These are phyloP conservation scores for Coptodon bakossiorum DNA, from an alignment of 2,113 vertebrate species.

Conservation along the genomic window DNA sequence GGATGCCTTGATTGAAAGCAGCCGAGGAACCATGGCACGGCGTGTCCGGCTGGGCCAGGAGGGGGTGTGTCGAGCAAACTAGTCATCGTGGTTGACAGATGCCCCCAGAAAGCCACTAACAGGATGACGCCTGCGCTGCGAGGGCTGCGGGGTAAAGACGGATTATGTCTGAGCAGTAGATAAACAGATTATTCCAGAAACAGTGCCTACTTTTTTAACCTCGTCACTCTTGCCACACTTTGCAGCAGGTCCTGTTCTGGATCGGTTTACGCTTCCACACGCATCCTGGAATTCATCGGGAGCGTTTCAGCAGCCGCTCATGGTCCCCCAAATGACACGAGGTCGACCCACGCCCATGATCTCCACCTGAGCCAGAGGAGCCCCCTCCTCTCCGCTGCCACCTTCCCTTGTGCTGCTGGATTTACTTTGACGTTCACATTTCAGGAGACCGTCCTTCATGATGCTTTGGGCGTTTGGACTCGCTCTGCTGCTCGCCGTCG, in stretches of 20 bases:
- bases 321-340: neutral
- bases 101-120: constrained; percentile 83
- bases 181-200: constrained; percentile 91
- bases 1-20: neutral
- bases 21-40: neutral
- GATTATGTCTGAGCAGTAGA: constrained; percentile 90
- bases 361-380: constrained; percentile 35
- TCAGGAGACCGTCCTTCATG: constrained; percentile 27
- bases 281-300: neutral
- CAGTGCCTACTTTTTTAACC: constrained; percentile 73
- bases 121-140: constrained; percentile 78
- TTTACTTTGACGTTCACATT: neutral
- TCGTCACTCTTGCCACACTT: constrained; percentile 70
- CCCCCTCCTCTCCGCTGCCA: neutral
- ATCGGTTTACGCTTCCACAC: neutral
- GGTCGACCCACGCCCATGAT: neutral
- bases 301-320: neutral
- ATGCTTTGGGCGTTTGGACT: constrained; percentile 77
- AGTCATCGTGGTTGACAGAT: constrained; percentile 70
- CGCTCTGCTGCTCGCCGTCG: constrained; percentile 68
- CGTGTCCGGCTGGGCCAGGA: neutral
- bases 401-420: neutral
- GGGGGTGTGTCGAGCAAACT: neutral
- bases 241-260: neutral
- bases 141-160: constrained; percentile 77